Evolutionary conservation across 2,888 invertebrate genomes (phyloP).

Genomic region (Lasioglossum figueresi): DNA sequence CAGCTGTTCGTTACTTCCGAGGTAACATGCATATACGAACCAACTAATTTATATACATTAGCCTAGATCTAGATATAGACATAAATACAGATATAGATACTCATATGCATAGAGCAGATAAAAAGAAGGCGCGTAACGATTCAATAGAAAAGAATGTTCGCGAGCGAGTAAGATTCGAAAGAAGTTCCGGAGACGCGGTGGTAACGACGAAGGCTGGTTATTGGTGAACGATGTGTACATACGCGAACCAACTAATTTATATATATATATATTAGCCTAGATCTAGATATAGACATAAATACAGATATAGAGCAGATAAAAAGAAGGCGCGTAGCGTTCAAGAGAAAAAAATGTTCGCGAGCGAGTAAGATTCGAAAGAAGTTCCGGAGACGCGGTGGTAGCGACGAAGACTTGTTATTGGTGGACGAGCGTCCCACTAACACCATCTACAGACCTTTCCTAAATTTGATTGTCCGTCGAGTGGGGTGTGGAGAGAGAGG

Average conservation of each 20-base stretch:
- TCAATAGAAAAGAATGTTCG: too few relatives aligned
- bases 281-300: background rate
- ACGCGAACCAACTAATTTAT: background rate
- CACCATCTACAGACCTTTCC: slow-evolving; percentile 55
- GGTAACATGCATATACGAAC: background rate
- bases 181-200: slow-evolving; percentile 9
- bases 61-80: background rate
- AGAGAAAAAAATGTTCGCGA: background rate
- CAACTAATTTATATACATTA: background rate
- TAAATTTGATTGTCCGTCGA: slow-evolving; percentile 39
- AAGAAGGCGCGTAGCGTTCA: background rate
- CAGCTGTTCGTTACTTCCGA: background rate
- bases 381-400: background rate
- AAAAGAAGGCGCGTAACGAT: background rate
- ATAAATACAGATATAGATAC: background rate
- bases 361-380: slow-evolving; percentile 23
- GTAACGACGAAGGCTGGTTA: background rate
- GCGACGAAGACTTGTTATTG: slow-evolving; percentile 19
- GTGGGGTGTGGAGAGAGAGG: slow-evolving; percentile 37
- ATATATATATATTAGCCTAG: background rate
- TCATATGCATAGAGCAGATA: too few relatives aligned
- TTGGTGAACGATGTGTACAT: background rate
- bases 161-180: slow-evolving; percentile 8
- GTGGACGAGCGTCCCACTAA: slow-evolving; percentile 21
- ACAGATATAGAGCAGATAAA: background rate